Conservation (phyloP, 1,140 invertebrate genomes). For the Drosophila paulistorum region DNA sequence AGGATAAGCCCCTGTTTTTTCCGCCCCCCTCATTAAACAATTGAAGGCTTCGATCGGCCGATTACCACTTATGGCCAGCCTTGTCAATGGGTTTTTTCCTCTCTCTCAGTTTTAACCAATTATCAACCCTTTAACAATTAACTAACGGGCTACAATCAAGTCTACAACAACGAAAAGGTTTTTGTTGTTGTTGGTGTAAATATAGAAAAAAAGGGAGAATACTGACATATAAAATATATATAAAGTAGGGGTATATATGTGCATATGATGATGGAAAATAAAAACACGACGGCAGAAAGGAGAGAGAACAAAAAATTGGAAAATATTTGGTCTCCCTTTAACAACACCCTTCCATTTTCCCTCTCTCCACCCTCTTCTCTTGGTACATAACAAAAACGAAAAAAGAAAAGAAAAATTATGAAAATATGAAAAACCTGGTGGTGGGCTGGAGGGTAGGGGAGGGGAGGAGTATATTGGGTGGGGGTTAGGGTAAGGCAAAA, state of each 20-base stretch:
- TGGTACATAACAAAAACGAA: constrained; percentile 1
- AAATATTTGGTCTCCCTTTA: constrained; percentile 1
- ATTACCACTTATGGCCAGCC: no score
- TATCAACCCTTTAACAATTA: neutral
- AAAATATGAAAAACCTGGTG: constrained; percentile 6
- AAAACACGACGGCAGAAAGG: neutral
- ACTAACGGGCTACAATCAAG: neutral
- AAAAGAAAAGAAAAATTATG: constrained; percentile 8
- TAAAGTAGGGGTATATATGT: neutral
- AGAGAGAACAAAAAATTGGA: neutral
- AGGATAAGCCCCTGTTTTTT: no score
- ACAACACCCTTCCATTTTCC: no score
- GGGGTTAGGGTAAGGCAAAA: constrained; percentile 5
- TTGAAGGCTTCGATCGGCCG: no score
- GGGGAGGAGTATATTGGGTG: neutral
- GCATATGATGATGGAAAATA: neutral
- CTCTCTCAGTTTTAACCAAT: no score
- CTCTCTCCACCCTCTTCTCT: neutral
- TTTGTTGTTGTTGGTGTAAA: neutral
- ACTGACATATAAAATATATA: no score
- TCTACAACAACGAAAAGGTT: neutral
- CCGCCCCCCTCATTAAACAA: no score
- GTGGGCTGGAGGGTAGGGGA: neutral
- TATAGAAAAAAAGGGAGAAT: neutral
- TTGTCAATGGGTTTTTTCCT: no score